A percentile compares a stretch with the other conserved stretches of the same genome.
These are phyloP conservation scores for Parauchenoglanis punctatus DNA, from an alignment of 2,797 vertebrate species.

Conservation along the genomic window DNA sequence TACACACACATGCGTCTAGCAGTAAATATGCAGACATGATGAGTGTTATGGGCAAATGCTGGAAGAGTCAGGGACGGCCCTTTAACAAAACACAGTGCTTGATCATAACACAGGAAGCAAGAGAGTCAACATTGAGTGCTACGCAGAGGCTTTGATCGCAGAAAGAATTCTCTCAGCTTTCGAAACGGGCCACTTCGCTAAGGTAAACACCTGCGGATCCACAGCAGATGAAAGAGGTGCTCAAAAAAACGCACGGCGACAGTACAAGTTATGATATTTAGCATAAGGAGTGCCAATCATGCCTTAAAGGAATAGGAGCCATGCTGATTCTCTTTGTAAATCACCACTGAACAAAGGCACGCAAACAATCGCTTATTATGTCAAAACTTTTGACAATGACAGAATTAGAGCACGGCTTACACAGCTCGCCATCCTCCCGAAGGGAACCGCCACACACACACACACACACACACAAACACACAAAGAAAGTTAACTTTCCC, in stretches of 20 bases:
- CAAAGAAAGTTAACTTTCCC: slow-evolving; percentile 75
- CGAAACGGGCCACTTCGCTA: slow-evolving; percentile 54
- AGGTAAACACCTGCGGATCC: slow-evolving; percentile 72
- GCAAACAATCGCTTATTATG: slow-evolving; percentile 72
- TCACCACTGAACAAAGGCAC: slow-evolving; percentile 73
- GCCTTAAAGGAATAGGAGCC: slow-evolving; percentile 74
- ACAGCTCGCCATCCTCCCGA: slow-evolving; percentile 65
- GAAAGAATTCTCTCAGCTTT: slow-evolving; percentile 63
- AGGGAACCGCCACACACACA: slow-evolving; percentile 66
- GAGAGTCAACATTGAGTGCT: slow-evolving; percentile 54
- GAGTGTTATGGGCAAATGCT: slow-evolving; percentile 44
- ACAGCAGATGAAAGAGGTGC: slow-evolving; percentile 67
- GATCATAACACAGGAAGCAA: slow-evolving; percentile 48
- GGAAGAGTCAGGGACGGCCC: slow-evolving; percentile 50
- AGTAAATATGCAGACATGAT: slow-evolving; percentile 57
- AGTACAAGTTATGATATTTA: slow-evolving; percentile 73
- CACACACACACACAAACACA: slow-evolving; percentile 59
- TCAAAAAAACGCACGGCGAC: slow-evolving; percentile 70
- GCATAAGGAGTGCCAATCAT: slow-evolving; percentile 72
- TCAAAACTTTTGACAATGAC: slow-evolving; percentile 79
- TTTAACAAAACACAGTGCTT: slow-evolving; percentile 62
- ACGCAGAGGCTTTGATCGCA: slow-evolving; percentile 67
- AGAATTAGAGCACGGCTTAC: slow-evolving; percentile 78
- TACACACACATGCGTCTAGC: slow-evolving; percentile 50
- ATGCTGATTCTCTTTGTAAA: slow-evolving; percentile 61